A percentile compares a stretch with the other conserved stretches of the same genome.
phyloP scores from a whole-genome alignment of 2,888 invertebrate genomes.

The Philereme transversata region DNA sequence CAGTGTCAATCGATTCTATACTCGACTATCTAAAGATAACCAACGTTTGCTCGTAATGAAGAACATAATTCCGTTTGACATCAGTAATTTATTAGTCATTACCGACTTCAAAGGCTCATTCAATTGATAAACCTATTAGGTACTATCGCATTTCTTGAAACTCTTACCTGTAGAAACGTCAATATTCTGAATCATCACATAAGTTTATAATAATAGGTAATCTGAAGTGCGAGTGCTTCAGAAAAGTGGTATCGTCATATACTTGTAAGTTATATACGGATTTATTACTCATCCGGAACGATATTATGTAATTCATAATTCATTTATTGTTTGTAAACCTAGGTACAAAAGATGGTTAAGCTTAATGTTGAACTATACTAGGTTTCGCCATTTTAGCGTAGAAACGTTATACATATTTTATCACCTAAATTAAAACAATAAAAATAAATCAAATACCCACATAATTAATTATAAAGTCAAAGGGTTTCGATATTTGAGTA shows the following conservation, averaged over 20 bases:
- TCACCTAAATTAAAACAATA: too few relatives aligned
- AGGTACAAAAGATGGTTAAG: too few relatives aligned
- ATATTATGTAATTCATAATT: too few relatives aligned
- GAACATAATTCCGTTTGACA: background rate
- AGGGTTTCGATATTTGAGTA: too few relatives aligned
- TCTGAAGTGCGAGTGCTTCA: constrained; percentile 3
- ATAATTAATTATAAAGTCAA: too few relatives aligned
- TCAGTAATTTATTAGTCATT: constrained; percentile 6
- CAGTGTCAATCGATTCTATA: constrained; percentile 8
- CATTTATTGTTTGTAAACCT: too few relatives aligned
- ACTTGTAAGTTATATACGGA: too few relatives aligned
- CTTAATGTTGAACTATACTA: too few relatives aligned
- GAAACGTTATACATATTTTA: too few relatives aligned
- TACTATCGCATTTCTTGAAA: constrained; percentile 6
- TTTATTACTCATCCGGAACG: too few relatives aligned
- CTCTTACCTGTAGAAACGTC: background rate
- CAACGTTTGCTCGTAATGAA: background rate
- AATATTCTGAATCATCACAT: constrained; percentile 11
- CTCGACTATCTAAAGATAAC: constrained; percentile 3
- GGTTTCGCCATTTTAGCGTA: too few relatives aligned
- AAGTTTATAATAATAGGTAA: background rate
- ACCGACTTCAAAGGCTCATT: constrained; percentile 9
- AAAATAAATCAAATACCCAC: too few relatives aligned
- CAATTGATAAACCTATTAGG: constrained; percentile 10
- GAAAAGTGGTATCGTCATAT: constrained; percentile 4